Evolutionary conservation across 2,113 vertebrate species (phyloP).

Genomic region (Mesoclemmys tuberculata): DNA sequence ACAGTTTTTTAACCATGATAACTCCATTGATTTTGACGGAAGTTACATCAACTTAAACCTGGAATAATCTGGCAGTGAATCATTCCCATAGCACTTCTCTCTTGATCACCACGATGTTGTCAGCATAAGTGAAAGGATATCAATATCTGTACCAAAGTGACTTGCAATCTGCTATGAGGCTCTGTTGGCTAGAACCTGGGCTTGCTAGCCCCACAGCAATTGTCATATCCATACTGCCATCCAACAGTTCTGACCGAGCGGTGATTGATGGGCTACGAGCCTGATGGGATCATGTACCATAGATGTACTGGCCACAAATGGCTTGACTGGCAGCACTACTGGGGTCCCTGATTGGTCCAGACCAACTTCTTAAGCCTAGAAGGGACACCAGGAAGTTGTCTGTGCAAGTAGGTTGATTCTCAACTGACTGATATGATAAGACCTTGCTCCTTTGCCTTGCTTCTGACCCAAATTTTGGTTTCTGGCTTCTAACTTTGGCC

Average conservation of each 20-base stretch:
- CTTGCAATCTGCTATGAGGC: neutral
- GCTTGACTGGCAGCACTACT: neutral
- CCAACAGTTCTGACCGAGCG: neutral
- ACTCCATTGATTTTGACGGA: neutral
- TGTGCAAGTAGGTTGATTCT: neutral
- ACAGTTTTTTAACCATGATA: neutral
- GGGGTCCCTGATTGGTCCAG: neutral
- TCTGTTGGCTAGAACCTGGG: neutral
- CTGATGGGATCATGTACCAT: neutral
- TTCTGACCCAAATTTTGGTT: neutral
- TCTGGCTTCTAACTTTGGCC: neutral
- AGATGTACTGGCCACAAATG: neutral
- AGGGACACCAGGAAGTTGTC: neutral
- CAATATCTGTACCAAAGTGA: neutral
- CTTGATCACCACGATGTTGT: neutral
- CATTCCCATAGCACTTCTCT: neutral
- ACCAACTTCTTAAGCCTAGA: neutral
- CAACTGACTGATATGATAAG: neutral
- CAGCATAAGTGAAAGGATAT: neutral
- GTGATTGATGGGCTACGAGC: neutral
- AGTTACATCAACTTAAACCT: neutral
- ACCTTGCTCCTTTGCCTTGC: neutral
- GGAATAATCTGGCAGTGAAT: neutral
- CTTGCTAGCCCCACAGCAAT: neutral
- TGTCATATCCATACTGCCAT: neutral